Evolutionary conservation across 2,797 vertebrate species (phyloP).

Genomic region (Sebastes oblongus): DNA sequence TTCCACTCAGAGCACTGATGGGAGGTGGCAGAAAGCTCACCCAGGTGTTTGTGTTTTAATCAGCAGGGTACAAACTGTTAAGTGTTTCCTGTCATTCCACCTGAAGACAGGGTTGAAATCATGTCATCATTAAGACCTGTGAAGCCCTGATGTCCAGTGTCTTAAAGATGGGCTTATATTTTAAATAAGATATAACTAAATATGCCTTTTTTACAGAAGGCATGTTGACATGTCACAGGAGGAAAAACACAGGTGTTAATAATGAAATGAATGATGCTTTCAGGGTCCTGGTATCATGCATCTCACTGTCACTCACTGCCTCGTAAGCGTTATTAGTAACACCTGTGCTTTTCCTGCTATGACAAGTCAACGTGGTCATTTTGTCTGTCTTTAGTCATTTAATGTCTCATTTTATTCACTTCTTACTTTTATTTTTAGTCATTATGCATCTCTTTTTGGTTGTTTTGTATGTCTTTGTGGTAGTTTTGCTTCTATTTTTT

Average conservation of each 20-base stretch:
- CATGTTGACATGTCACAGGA: not conserved
- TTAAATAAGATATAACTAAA: not conserved
- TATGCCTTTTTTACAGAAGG: not conserved
- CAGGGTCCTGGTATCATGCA: not conserved
- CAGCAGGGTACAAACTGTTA: slow-evolving; percentile 26
- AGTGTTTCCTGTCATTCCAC: slow-evolving; percentile 26
- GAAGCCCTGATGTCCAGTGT: not conserved
- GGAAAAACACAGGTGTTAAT: not conserved
- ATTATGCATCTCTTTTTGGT: not conserved
- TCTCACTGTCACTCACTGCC: not conserved
- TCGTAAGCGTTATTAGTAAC: not conserved
- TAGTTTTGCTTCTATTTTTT: too few relatives aligned
- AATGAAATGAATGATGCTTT: not conserved
- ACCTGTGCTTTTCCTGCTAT: not conserved
- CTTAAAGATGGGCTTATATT: not conserved
- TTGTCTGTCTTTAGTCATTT: not conserved
- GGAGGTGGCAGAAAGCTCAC: slow-evolving; percentile 50
- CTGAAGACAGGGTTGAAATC: not conserved
- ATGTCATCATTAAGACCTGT: not conserved
- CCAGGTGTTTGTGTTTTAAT: slow-evolving; percentile 58
- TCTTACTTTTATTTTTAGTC: not conserved
- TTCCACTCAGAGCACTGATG: slow-evolving; percentile 1
- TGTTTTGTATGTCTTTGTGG: not conserved
- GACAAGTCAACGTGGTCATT: not conserved
- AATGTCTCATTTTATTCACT: not conserved